Base-by-base conservation (phyloP, 1,140 invertebrate species). In the Caerostris darwini region DNA sequence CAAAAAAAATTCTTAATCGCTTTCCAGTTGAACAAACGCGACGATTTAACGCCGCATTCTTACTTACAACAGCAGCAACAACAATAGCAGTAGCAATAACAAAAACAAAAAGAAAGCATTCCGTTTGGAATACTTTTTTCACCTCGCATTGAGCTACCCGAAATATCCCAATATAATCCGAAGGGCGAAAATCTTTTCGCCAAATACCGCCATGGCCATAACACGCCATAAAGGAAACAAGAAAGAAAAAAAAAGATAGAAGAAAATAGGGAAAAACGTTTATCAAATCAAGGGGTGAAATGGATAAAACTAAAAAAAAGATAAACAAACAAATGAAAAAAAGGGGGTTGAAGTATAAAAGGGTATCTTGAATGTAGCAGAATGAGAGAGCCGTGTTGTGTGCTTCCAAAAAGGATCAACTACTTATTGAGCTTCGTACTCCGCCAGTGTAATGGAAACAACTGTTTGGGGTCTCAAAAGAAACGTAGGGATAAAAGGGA, bases 371-470 rank as follows among this genome's bases (percentile, higher is more conserved):
- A n/a, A n/a, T n/a, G n/a, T n/a, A n/a, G n/a, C n/a, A n/a, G 19
- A 34, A 71, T 34, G 19, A 34, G 7, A 50, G 19, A 7, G 6
- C 7, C 7, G 8, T 77, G 5, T 50, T 50, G 4, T 34, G 3
- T 77, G 34, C 34, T n/a, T n/a, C 34, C 69, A 10, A 50, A 53
- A 77, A 10, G 53, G 61, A 89, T 89, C 87, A 88, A 54, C 53
- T 69, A 59, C 87, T 89, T 89, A 89, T 89, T 89, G 87, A 71
- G 87, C 87, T 56, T 89, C 69, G 69, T 89, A 19, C 87, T 7
- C 64, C 14, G n/a, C 10, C 87, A 67, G 69, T 89, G 87, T 89
- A 89, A 89, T 89, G 87, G 87, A 89, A 89, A 89, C 69, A 71
- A 67, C 34, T 58, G 87, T n/a, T n/a, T n/a, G n/a, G 5, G 54